Evolutionary conservation across 2,888 invertebrate genomes (phyloP), one percentile per base, ranked within the genome.

Genomic region (Heliconius hortense): DNA sequence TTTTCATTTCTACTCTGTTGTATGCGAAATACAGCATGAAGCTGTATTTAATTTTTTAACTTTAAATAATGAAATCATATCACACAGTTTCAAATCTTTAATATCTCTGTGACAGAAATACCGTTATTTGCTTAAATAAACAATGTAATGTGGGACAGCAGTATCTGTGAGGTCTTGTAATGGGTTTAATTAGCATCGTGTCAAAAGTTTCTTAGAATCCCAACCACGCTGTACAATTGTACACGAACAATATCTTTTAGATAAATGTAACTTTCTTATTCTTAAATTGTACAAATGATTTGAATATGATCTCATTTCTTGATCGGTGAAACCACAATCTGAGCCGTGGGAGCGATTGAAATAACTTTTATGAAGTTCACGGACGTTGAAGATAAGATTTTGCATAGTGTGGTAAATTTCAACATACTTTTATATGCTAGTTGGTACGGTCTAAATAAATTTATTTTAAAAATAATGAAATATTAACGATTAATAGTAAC

Each of bases 141-240:
- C 76, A 78, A 72, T 56, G 59, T 66, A 59, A 71, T 73, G 72
- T 72, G 8, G 67, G 48, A 66, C 60, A 71, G 71, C 39, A 66
- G 73, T 60, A 76, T 72, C 63, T 64, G 69, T 68, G 68, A 56
- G 59, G 68, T 67, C 72, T 31, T 56, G 69, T 74, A 76, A 78
- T 78, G 74, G 74, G 74, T 78, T 72, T 72, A 78, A 77, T 76
- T 76, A 78, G 74, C 73, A 48, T 71, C 69, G 35, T 70, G 76
- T 76, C 74, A 78, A 68, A 77, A 74, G 72, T 76, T 78, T 72
- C 68, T 66, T 53, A 59, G 63, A 78, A 78, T 66, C 28, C 63
- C 78, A 73, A 72, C 66, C 77, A 66, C 71, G 72, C 76, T n/a
- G 60, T 28, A 31, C 64, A 62, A 69, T 78, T 76, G 74, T 31